A percentile compares a stretch with the other conserved stretches of the same genome.
Conservation (phyloP, 2,888 invertebrate species). For the Leucoptera coffeella region DNA sequence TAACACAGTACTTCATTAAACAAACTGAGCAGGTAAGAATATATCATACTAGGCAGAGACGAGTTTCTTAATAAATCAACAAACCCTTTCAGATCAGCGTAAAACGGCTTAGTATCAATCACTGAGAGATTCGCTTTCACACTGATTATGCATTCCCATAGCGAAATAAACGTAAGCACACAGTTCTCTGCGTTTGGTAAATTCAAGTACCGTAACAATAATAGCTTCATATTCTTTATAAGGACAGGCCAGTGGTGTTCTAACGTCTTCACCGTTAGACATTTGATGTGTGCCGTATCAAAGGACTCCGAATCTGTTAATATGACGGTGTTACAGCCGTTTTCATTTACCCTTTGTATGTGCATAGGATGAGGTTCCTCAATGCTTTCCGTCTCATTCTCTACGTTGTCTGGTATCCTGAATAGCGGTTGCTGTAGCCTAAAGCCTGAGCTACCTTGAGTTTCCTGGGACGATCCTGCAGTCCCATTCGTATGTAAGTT, state of each 20-base stretch:
- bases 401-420: conserved; percentile 21
- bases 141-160: conserved; percentile 88
- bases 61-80: conserved; percentile 64
- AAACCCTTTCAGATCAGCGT: conserved; percentile 76
- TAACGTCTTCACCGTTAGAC: conserved; percentile 76
- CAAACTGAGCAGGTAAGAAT: conserved; percentile 76
- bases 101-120: conserved; percentile 83
- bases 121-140: conserved; percentile 86
- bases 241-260: conserved; percentile 81
- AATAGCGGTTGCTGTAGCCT: conserved; percentile 36
- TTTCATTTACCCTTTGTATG: conserved; percentile 35
- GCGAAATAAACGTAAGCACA: conserved; percentile 72
- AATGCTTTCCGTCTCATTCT: conserved; percentile 17
- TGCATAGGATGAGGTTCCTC: conserved; percentile 17
- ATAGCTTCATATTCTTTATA: conserved; percentile 62
- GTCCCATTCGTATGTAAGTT: conserved; percentile 34
- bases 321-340: conserved; percentile 55
- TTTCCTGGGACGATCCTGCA: conserved; percentile 22
- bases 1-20: conserved; percentile 90
- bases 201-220: conserved; percentile 52
- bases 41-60: conserved; percentile 72
- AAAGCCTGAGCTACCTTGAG: conserved; percentile 16
- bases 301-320: conserved; percentile 76
- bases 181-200: conserved; percentile 61
- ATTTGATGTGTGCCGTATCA: conserved; percentile 82